Percentiles rank a stretch among this genome's conserved stretches.
Conservation (phyloP, 2,797 vertebrate species). For the Argya squamiceps region DNA sequence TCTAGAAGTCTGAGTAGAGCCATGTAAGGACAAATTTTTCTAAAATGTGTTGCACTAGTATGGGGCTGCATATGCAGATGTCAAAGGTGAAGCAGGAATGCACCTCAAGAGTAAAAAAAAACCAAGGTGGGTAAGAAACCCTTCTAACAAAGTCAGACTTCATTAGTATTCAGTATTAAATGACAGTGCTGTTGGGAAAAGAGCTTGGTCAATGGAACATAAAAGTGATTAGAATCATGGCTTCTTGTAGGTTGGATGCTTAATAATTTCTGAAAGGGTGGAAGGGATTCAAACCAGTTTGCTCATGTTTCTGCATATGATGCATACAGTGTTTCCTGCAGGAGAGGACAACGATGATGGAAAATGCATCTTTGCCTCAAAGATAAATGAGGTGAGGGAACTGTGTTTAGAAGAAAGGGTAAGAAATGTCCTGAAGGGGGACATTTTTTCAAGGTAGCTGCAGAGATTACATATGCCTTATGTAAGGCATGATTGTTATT, state of each 20-base stretch:
- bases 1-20: not conserved
- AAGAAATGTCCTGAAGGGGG: not conserved
- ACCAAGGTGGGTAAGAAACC: not conserved
- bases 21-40: not conserved
- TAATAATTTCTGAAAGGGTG: not conserved
- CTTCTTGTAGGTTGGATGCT: not conserved
- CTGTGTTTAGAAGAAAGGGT: not conserved
- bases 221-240: not conserved
- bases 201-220: not conserved
- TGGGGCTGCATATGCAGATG: not conserved
- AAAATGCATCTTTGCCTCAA: not conserved
- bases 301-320: not conserved
- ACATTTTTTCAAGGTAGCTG: not conserved
- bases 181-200: not conserved
- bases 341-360: not conserved
- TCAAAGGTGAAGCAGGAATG: not conserved
- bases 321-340: not conserved
- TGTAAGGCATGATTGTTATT: constrained; percentile 37
- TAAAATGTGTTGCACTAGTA: not conserved
- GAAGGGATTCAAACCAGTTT: constrained; percentile 22
- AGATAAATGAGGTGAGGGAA: not conserved
- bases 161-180: not conserved
- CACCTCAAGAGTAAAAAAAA: not conserved
- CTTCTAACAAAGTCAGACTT: not conserved
- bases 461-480: constrained; percentile 21